A percentile compares a stretch with the other conserved stretches of the same genome.
phyloP scores from a whole-genome alignment of 2,797 vertebrate species.

The Antennarius maculatus region DNA sequence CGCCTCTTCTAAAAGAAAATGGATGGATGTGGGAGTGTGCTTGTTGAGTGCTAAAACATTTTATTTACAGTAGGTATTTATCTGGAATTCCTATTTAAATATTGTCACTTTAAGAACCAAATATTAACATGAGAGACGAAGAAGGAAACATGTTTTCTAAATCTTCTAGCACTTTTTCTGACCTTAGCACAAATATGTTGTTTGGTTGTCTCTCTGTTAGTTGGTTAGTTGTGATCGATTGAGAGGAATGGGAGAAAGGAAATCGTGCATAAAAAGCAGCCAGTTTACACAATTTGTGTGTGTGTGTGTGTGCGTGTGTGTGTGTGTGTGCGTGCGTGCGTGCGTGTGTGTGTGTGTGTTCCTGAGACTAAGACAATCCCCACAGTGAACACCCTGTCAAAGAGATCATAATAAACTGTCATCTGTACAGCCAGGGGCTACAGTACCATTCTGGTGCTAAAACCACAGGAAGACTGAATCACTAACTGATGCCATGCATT shows the following conservation, averaged over 20 bases:
- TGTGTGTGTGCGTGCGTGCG: slow-evolving; percentile 37
- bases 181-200: too few species aligned
- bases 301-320: slow-evolving; percentile 39
- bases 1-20: too few species aligned
- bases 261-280: slow-evolving; percentile 56
- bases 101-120: too few species aligned
- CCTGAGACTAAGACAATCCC: slow-evolving; percentile 54
- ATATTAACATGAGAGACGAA: too few species aligned
- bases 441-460: slow-evolving; percentile 67
- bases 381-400: slow-evolving; percentile 79
- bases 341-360: slow-evolving; percentile 39
- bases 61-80: too few species aligned
- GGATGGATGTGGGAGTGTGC: too few species aligned
- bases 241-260: slow-evolving; percentile 39
- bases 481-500: slow-evolving; percentile 56
- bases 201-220: too few species aligned
- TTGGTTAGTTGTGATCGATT: slow-evolving; percentile 39
- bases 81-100: too few species aligned
- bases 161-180: too few species aligned
- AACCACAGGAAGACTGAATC: slow-evolving; percentile 65
- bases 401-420: slow-evolving; percentile 82
- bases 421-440: slow-evolving; percentile 78
- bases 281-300: slow-evolving; percentile 26
- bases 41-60: too few species aligned
- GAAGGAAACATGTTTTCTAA: too few species aligned